phyloP scores from a whole-genome alignment of 2,888 invertebrate species.

The Eucriotettix oculatus region DNA sequence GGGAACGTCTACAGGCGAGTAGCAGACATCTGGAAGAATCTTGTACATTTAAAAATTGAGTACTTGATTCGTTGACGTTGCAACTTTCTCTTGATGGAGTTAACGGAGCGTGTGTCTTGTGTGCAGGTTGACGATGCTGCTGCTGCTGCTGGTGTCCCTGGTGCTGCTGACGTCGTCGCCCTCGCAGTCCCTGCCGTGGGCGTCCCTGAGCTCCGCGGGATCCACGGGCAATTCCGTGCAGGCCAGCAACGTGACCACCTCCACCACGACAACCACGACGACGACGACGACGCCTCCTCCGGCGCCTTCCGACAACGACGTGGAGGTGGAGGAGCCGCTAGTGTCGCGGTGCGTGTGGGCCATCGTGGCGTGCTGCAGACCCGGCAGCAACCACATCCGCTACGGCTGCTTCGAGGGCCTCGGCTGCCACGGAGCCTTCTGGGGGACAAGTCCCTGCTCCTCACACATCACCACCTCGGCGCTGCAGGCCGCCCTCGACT shows the following conservation, averaged over 20 bases:
- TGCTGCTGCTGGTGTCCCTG: too few relatives aligned
- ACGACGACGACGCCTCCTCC: neutral
- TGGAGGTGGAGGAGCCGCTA: neutral
- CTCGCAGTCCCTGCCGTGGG: too few relatives aligned
- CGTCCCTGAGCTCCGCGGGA: too few relatives aligned
- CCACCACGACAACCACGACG: neutral
- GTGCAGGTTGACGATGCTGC: too few relatives aligned
- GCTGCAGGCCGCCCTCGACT: slow-evolving; percentile 15
- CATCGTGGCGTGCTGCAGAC: slow-evolving; percentile 53
- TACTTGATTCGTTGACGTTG: too few relatives aligned
- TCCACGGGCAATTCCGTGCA: too few relatives aligned
- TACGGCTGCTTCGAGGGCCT: slow-evolving; percentile 52
- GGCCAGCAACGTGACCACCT: neutral
- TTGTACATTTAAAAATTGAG: too few relatives aligned
- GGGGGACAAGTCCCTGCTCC: slow-evolving; percentile 55
- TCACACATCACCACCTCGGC: slow-evolving; percentile 40
- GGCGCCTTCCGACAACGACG: neutral
- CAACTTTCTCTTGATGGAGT: too few relatives aligned
- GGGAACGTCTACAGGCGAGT: too few relatives aligned
- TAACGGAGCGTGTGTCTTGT: too few relatives aligned
- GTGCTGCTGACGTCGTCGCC: too few relatives aligned
- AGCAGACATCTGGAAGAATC: too few relatives aligned
- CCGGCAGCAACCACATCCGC: slow-evolving; percentile 28
- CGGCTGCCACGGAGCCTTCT: slow-evolving; percentile 55
- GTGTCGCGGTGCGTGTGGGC: slow-evolving; percentile 56